A percentile compares a stretch with the other conserved stretches of the same genome.
Conservation (phyloP, 1,140 invertebrate species). For the Idris sp. region DNA sequence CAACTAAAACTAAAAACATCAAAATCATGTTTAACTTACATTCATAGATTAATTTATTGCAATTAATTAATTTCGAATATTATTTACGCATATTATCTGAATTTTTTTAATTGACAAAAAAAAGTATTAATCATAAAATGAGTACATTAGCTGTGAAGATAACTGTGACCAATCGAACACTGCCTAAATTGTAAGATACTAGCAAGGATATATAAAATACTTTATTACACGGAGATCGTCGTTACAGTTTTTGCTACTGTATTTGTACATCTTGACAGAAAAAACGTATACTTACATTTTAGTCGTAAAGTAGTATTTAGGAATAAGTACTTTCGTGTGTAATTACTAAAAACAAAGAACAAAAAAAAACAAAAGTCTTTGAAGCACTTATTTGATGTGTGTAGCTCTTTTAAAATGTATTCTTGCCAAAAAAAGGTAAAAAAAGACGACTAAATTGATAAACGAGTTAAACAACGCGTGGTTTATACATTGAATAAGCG, state of each 20-base stretch:
- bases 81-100: too few relatives aligned
- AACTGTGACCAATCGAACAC: slow-evolving; percentile 52
- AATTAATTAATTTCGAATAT: too few relatives aligned
- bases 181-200: slow-evolving; percentile 59
- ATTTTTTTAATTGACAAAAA: too few relatives aligned
- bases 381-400: slow-evolving; percentile 67
- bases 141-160: slow-evolving; percentile 56
- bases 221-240: slow-evolving; percentile 50
- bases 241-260: slow-evolving; percentile 69
- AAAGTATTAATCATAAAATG: too few relatives aligned
- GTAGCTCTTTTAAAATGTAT: slow-evolving; percentile 64
- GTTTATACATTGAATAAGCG: slow-evolving; percentile 37
- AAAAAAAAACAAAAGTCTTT: slow-evolving; percentile 24
- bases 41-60: too few relatives aligned
- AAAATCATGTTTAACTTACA: too few relatives aligned
- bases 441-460: slow-evolving; percentile 24
- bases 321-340: slow-evolving; percentile 62
- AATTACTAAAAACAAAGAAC: slow-evolving; percentile 68
- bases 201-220: slow-evolving; percentile 52
- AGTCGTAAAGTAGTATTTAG: slow-evolving; percentile 54
- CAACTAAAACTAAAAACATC: too few relatives aligned
- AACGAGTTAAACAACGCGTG: slow-evolving; percentile 31
- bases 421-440: slow-evolving; percentile 52
- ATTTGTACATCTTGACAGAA: slow-evolving; percentile 70
- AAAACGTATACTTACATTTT: slow-evolving; percentile 50